Percentiles rank a stretch among this genome's conserved stretches.
phyloP scores from a whole-genome alignment of 1,140 invertebrate species.

The Portunus trituberculatus region DNA sequence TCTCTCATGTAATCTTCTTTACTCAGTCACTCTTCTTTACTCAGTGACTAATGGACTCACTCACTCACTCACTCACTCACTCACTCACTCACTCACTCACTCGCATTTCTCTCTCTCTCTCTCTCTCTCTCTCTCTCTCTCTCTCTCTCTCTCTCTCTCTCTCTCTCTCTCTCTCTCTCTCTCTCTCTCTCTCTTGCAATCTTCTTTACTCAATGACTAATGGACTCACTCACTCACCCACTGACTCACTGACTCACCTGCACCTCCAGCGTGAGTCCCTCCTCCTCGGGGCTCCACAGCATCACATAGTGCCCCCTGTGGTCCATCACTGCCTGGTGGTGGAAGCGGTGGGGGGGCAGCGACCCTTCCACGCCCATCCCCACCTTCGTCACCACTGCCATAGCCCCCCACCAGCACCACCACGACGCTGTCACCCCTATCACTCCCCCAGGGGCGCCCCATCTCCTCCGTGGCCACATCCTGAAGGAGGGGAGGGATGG shows the following conservation, averaged over 20 bases:
- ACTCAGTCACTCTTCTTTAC: background rate
- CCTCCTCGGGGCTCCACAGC: conserved; percentile 67
- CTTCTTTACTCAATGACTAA: background rate
- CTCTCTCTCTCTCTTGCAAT: background rate
- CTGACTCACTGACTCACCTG: conserved; percentile 27
- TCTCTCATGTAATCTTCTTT: background rate
- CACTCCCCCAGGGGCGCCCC: background rate
- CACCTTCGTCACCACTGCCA: background rate
- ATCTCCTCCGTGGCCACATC: no score
- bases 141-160: background rate
- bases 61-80: background rate
- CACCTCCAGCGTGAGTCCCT: conserved; percentile 67
- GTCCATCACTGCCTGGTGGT: conserved; percentile 68
- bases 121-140: background rate
- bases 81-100: background rate
- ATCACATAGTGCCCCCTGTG: conserved; percentile 61
- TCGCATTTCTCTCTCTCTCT: background rate
- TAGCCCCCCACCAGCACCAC: background rate
- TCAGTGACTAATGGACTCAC: background rate
- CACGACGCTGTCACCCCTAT: background rate
- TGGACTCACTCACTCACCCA: no score
- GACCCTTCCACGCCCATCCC: background rate
- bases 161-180: background rate
- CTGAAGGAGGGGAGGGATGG: no score
- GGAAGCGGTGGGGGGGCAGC: conserved; percentile 33